Conservation (phyloP, 1,140 invertebrate species). For the Medauroidea extradentata region DNA sequence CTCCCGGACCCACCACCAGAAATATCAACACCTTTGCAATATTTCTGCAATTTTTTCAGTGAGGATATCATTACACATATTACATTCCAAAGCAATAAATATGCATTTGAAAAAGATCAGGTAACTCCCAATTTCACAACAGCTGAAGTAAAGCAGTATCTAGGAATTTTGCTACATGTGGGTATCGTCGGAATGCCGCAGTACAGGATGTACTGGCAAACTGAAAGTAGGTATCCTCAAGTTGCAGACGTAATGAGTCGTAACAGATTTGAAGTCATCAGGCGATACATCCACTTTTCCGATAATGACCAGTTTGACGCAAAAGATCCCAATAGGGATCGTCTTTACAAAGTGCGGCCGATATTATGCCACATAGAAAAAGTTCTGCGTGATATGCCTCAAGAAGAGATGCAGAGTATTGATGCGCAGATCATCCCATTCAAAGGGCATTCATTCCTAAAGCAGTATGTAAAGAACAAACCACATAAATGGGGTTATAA, state of each 20-base stretch:
- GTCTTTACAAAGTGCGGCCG: constrained; percentile 15
- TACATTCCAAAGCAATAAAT: too few relatives aligned
- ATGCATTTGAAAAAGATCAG: too few relatives aligned
- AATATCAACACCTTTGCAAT: background rate
- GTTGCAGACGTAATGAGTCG: constrained; percentile 13
- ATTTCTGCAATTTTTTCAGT: background rate
- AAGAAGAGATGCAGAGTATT: constrained; percentile 36
- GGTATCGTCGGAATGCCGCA: too few relatives aligned
- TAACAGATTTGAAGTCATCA: constrained; percentile 13
- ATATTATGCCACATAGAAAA: constrained; percentile 11
- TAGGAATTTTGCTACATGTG: background rate
- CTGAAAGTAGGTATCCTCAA: background rate
- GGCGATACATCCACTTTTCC: constrained; percentile 14
- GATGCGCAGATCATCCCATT: constrained; percentile 33
- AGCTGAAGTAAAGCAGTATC: background rate
- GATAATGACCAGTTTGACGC: constrained; percentile 8
- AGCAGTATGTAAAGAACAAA: constrained; percentile 34
- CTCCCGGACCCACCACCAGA: background rate
- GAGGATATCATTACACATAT: background rate
- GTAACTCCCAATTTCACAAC: background rate
- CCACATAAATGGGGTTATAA: too few relatives aligned
- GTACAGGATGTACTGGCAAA: too few relatives aligned
- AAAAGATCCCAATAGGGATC: constrained; percentile 2
- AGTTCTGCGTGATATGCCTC: too few relatives aligned
- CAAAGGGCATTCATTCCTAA: constrained; percentile 26